A percentile compares a stretch with the other conserved stretches of the same genome.
Evolutionary conservation across 2,113 vertebrate genomes (phyloP).

Genomic region (Mus spicilegus): DNA sequence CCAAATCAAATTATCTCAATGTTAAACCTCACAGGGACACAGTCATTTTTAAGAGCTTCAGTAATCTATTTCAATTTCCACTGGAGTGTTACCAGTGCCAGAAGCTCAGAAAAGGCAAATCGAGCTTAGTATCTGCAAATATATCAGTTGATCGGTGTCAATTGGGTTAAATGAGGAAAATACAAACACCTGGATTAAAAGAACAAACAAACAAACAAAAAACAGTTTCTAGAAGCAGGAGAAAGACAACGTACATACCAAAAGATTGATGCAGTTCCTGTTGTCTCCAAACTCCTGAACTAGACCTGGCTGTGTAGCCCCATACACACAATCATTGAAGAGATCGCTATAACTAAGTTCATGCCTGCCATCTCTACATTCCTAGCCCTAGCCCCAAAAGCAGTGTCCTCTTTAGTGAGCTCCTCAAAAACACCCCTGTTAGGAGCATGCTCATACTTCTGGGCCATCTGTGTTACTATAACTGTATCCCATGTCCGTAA

Average conservation of each 20-base stretch:
- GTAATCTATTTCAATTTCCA: neutral
- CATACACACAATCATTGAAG: neutral
- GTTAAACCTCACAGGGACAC: neutral
- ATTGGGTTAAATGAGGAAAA: neutral
- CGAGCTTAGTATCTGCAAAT: neutral
- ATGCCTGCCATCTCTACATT: neutral
- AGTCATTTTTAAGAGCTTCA: neutral
- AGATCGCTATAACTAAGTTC: neutral
- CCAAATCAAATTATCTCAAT: neutral
- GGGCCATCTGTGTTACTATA: neutral
- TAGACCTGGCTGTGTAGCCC: neutral
- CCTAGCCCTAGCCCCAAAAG: neutral
- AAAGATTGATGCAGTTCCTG: neutral
- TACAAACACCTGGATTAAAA: neutral
- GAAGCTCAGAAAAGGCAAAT: neutral
- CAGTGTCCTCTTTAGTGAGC: neutral
- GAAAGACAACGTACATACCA: neutral
- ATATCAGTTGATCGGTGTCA: neutral
- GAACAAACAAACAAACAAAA: neutral
- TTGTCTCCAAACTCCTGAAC: too few species aligned
- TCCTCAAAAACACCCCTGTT: neutral
- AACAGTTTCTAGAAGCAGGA: slow-evolving; percentile 4
- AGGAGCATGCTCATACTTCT: neutral
- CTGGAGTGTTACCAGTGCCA: neutral
- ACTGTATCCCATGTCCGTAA: neutral